Conservation (phyloP, 2,888 invertebrate species). For the Mesodorylaimus sp. region DNA sequence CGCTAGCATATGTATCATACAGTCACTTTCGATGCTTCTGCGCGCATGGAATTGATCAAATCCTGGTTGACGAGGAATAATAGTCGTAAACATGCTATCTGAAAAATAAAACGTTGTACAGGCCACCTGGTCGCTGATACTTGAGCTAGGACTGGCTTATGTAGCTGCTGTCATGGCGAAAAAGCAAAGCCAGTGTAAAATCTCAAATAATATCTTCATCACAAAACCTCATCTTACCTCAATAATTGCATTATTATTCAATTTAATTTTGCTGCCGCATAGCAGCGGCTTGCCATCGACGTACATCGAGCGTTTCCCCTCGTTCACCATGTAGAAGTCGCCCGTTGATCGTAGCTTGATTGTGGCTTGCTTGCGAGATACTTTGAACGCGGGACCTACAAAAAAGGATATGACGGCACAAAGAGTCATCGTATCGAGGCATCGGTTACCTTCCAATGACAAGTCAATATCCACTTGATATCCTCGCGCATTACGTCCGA, state of each 20-base stretch:
- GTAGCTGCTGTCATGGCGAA: background rate
- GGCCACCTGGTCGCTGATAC: background rate
- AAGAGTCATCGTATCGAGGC: background rate
- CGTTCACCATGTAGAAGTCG: slow-evolving; percentile 79
- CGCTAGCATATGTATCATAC: too few relatives aligned
- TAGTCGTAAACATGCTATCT: slow-evolving; percentile 9
- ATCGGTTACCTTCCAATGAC: slow-evolving; percentile 49
- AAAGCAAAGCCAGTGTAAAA: background rate
- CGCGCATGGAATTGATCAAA: slow-evolving; percentile 4
- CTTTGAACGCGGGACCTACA: slow-evolving; percentile 59
- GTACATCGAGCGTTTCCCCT: slow-evolving; percentile 80
- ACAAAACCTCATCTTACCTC: slow-evolving; percentile 37
- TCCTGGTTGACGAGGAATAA: slow-evolving; percentile 10
- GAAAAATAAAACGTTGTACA: slow-evolving; percentile 4
- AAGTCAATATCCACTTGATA: slow-evolving; percentile 79
- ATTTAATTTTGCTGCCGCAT: slow-evolving; percentile 65
- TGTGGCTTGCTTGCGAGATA: slow-evolving; percentile 42
- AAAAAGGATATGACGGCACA: too few relatives aligned
- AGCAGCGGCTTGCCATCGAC: slow-evolving; percentile 78
- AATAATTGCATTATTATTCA: slow-evolving; percentile 79
- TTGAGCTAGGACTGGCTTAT: background rate
- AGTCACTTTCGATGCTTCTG: slow-evolving; percentile 9
- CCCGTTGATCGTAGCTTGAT: slow-evolving; percentile 73
- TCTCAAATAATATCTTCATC: background rate
- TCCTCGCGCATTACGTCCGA: slow-evolving; percentile 72